These are phyloP conservation scores for Acrocephalus scirpaceus DNA, from an alignment of 2,797 vertebrate genomes.

Conservation along the genomic window DNA sequence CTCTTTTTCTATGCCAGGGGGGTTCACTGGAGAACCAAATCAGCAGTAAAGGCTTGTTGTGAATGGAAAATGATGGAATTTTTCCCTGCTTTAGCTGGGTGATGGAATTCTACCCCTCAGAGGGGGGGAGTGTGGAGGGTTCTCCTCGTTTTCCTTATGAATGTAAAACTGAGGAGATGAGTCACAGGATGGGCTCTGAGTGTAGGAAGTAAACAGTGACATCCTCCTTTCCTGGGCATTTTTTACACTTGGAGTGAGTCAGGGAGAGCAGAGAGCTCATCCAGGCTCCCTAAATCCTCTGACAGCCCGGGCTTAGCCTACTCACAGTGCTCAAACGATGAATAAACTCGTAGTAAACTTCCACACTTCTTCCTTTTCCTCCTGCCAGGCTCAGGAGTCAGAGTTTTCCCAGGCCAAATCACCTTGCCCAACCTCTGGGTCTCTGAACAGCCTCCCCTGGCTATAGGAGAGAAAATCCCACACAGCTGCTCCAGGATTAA, in stretches of 20 bases:
- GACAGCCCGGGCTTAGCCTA: not conserved
- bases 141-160: not conserved
- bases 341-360: not conserved
- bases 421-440: not conserved
- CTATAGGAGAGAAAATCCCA: not conserved
- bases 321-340: not conserved
- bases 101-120: not conserved
- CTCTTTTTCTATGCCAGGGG: not conserved
- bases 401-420: not conserved
- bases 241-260: not conserved
- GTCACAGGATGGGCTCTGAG: not conserved
- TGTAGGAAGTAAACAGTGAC: slow-evolving; percentile 24
- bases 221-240: not conserved
- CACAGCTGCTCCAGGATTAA: not conserved
- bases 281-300: not conserved
- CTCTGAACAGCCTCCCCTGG: not conserved
- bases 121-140: not conserved
- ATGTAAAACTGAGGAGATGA: not conserved
- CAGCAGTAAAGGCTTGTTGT: not conserved
- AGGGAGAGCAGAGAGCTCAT: not conserved
- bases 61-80: not conserved
- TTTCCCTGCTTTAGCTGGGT: not conserved
- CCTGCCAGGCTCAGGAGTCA: not conserved
- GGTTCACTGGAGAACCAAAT: not conserved
- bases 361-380: not conserved